These are phyloP conservation scores for Halcyon badia DNA, from an alignment of 2,797 vertebrate genomes.

Conservation along the genomic window DNA sequence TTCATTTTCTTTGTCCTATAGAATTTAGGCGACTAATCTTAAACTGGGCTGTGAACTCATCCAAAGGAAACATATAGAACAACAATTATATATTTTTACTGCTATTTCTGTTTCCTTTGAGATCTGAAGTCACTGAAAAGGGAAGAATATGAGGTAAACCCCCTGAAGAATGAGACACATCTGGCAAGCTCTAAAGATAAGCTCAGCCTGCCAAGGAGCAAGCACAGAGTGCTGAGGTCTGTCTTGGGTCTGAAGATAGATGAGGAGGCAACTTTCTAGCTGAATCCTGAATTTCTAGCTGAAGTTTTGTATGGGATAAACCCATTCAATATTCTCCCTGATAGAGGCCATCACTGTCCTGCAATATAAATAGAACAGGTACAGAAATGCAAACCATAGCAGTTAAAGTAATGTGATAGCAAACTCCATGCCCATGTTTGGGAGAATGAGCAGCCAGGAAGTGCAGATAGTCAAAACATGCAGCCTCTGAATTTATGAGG, in stretches of 20 bases:
- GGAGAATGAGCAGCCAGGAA: neutral
- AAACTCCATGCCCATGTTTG: neutral
- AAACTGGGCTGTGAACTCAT: neutral
- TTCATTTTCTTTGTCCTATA: neutral
- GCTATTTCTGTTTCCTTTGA: neutral
- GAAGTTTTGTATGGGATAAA: neutral
- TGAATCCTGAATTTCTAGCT: neutral
- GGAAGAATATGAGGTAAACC: neutral
- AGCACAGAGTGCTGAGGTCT: neutral
- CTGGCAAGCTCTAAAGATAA: neutral
- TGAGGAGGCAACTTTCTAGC: neutral
- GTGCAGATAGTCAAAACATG: neutral
- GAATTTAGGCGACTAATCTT: neutral
- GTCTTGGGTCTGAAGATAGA: neutral
- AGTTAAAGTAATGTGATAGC: neutral
- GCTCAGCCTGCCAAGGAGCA: neutral
- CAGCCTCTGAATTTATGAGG: neutral
- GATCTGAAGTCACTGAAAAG: neutral
- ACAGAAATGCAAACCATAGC: neutral
- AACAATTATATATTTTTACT: neutral
- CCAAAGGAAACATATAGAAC: neutral
- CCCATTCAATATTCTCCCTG: neutral
- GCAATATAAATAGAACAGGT: neutral
- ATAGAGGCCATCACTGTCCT: neutral
- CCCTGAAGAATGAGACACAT: neutral